Percentiles rank a stretch among this genome's conserved stretches.
phyloP scores from a whole-genome alignment of 2,888 invertebrate genomes.

The Meghimatium bilineatum region DNA sequence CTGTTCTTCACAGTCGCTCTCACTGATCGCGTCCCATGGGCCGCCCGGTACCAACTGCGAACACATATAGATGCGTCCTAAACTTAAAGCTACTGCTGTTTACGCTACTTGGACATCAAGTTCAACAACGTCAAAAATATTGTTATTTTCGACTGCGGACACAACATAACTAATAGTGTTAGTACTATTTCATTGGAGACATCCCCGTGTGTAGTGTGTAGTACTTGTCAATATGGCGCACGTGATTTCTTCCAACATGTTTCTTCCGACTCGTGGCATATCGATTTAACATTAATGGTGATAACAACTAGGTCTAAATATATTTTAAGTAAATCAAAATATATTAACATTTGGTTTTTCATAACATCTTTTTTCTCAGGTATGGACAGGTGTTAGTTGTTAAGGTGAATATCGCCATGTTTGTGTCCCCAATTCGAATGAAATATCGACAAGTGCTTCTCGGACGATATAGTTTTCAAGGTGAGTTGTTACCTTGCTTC shows the following conservation, averaged over 20 bases:
- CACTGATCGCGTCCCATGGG: conserved; percentile 26
- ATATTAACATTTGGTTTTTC: neutral
- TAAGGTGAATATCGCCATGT: neutral
- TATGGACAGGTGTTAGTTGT: neutral
- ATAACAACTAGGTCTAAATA: no score
- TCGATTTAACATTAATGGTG: neutral
- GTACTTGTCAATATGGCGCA: conserved; percentile 9
- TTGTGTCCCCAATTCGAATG: neutral
- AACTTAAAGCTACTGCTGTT: neutral
- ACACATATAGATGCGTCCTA: neutral
- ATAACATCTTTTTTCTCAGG: neutral
- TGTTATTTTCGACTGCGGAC: neutral
- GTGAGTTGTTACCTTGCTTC: neutral
- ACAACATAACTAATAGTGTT: neutral
- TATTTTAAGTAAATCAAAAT: neutral
- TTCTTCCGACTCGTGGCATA: no score
- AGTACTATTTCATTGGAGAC: neutral
- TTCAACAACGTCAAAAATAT: neutral
- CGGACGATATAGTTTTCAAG: neutral
- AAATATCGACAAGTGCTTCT: neutral
- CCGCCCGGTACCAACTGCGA: conserved; percentile 8
- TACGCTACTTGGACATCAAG: neutral
- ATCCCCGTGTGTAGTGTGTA: neutral
- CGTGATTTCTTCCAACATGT: neutral
- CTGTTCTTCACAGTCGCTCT: conserved; percentile 5